Evolutionary conservation across 2,888 invertebrate genomes (phyloP).

Genomic region (Catocala sponsa): DNA sequence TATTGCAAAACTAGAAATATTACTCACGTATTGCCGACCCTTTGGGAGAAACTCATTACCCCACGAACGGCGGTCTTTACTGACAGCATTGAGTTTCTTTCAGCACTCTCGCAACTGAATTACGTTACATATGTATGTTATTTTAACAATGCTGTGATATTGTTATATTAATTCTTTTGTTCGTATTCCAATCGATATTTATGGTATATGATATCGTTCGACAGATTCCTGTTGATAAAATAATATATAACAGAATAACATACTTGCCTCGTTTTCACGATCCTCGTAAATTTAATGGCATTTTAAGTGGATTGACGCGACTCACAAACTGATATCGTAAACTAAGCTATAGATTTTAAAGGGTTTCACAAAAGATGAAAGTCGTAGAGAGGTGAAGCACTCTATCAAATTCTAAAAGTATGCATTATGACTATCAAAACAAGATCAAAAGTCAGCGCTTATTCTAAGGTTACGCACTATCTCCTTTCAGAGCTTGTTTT

Average conservation of each 20-base stretch:
- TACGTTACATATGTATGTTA: too few relatives aligned
- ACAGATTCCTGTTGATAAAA: conserved; percentile 25
- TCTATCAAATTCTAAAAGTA: conserved; percentile 31
- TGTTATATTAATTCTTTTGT: background rate
- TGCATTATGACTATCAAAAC: conserved; percentile 38
- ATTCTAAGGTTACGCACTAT: conserved; percentile 21
- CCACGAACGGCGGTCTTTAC: too few relatives aligned
- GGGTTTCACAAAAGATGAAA: conserved; percentile 52
- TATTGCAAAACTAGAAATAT: too few relatives aligned
- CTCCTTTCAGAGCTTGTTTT: conserved; percentile 46
- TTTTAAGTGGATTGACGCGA: conserved; percentile 56
- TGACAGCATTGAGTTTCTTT: too few relatives aligned
- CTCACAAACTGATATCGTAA: conserved; percentile 62
- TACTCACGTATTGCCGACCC: too few relatives aligned
- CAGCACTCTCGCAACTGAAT: too few relatives aligned
- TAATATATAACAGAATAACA: conserved; percentile 28
- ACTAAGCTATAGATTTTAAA: conserved; percentile 55
- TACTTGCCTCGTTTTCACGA: conserved; percentile 53
- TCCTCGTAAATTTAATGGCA: conserved; percentile 60
- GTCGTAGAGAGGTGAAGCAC: conserved; percentile 20
- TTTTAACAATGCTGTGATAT: too few relatives aligned
- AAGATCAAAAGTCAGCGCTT: conserved; percentile 29
- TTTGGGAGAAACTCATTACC: too few relatives aligned
- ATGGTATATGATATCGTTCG: conserved; percentile 1
- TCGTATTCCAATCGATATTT: background rate